Base-by-base conservation (phyloP, 1,140 invertebrate genomes). In the Pogonomyrmex barbatus region DNA sequence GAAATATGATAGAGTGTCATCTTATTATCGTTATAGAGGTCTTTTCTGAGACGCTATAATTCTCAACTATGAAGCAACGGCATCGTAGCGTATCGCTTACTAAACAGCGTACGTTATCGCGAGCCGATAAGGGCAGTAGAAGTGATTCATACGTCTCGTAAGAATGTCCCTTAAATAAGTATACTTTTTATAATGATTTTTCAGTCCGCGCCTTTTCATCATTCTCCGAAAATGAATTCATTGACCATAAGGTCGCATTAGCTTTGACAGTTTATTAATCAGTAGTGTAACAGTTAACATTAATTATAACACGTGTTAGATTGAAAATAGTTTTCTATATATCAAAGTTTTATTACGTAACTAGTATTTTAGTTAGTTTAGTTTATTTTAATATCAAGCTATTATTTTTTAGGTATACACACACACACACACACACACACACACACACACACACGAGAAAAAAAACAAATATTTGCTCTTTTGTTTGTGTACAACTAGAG, bases 91-190 rank as follows among this genome's bases (percentile, higher is more conserved):
- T 91, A 89, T 92, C 83, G 63, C 50, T 91, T 62, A 63, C 78
- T 88, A 93, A 92, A 91, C 81, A 91, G 47, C 86, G 45, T 86
- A 67, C 30, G 68, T 91, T 91, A 91, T 91, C 90, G 67, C 82
- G 0, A 33, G 2, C 47, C 52, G 90, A 91, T 91, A 91, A 91
- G 78, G 47, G 84, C 76, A 17, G 6, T 47, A n/a, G 24, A 70
- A 68, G 70, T 93, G 92, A 93, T 90, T 93, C 92, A 93, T 78
- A 52, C 45, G 60, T 52, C 63, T 45, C 33, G 78, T 86, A 78
- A 67, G 82, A 90, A 91, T 86, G 33, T 67, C 62, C 77, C 56
- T 85, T 91, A 73, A 91, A 91, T 91, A 88, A 91, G 39, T 86
- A 12, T 54, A 45, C n/a, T 81, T 81, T 52, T 12, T 12, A 85